Evolutionary conservation across 2,797 vertebrate species (phyloP).

Genomic region (Rhynchotus rufescens): DNA sequence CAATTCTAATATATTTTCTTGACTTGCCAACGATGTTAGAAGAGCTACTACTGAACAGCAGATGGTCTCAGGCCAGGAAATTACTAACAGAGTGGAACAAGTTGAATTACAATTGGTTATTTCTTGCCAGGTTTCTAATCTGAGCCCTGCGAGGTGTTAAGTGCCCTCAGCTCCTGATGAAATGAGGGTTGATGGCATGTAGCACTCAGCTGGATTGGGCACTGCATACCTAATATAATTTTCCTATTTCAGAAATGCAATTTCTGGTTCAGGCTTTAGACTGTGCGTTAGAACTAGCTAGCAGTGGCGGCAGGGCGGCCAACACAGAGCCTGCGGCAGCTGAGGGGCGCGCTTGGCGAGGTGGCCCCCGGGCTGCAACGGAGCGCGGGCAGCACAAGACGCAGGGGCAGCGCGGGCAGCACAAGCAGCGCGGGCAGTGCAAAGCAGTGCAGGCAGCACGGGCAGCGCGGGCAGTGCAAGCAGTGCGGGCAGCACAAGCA

Average conservation of each 20-base stretch:
- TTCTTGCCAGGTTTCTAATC: constrained; percentile 58
- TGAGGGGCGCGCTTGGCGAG: no score
- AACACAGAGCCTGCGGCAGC: not conserved
- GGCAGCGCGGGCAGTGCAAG: no score
- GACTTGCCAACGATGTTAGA: not conserved
- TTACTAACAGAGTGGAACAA: constrained; percentile 25
- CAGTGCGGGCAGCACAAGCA: no score
- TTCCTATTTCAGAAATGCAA: constrained; percentile 14
- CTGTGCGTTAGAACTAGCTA: not conserved
- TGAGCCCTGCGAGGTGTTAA: constrained; percentile 42
- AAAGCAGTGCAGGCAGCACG: no score
- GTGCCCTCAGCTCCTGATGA: constrained; percentile 32
- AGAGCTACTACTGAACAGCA: constrained; percentile 21
- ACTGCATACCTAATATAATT: not conserved
- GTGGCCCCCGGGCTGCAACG: no score
- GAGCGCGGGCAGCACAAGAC: no score
- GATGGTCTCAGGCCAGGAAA: constrained; percentile 40
- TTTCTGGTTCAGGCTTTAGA: not conserved
- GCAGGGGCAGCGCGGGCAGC: no score
- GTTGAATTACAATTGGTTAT: constrained; percentile 21
- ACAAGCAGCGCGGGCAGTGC: no score
- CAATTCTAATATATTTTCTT: not conserved
- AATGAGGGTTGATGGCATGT: constrained; percentile 9
- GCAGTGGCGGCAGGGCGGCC: not conserved
- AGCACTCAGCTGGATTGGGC: not conserved